These are phyloP conservation scores for Drosophila histrio DNA, from an alignment of 2,888 invertebrate species.

Conservation along the genomic window DNA sequence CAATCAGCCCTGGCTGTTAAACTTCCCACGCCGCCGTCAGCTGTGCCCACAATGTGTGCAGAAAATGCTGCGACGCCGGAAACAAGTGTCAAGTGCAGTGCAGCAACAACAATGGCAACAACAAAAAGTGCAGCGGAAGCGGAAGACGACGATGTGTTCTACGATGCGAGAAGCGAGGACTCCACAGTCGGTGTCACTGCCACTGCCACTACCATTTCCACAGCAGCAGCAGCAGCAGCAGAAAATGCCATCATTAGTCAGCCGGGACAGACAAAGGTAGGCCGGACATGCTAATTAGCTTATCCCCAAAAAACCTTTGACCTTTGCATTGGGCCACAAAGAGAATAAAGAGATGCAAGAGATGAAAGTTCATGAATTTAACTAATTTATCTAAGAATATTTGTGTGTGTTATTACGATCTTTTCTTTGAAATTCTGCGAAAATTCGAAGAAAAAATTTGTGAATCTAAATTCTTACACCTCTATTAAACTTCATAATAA, in stretches of 20 bases:
- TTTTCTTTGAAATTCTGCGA: too few relatives aligned
- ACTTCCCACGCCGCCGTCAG: too few relatives aligned
- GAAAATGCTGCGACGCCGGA: constrained; percentile 6
- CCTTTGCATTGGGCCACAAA: background rate
- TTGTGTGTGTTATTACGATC: too few relatives aligned
- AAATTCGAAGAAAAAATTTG: too few relatives aligned
- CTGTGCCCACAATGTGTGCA: too few relatives aligned
- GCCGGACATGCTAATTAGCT: constrained; percentile 7
- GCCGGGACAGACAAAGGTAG: constrained; percentile 7
- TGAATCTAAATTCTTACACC: too few relatives aligned
- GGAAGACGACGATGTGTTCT: constrained; percentile 83
- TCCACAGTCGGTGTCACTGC: constrained; percentile 51
- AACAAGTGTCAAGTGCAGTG: background rate
- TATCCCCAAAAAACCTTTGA: background rate
- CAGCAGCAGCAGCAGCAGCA: background rate
- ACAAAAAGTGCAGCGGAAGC: constrained; percentile 41
- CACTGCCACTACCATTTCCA: background rate
- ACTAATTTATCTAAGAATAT: too few relatives aligned
- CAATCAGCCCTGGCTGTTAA: too few relatives aligned
- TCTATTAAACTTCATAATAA: too few relatives aligned
- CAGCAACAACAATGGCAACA: constrained; percentile 8
- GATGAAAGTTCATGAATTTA: too few relatives aligned
- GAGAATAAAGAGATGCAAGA: background rate
- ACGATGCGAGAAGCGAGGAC: constrained; percentile 82
- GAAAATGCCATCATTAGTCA: constrained; percentile 11